These are phyloP conservation scores for Aspidiotus destructor DNA, from an alignment of 2,888 invertebrate genomes.

Conservation along the genomic window DNA sequence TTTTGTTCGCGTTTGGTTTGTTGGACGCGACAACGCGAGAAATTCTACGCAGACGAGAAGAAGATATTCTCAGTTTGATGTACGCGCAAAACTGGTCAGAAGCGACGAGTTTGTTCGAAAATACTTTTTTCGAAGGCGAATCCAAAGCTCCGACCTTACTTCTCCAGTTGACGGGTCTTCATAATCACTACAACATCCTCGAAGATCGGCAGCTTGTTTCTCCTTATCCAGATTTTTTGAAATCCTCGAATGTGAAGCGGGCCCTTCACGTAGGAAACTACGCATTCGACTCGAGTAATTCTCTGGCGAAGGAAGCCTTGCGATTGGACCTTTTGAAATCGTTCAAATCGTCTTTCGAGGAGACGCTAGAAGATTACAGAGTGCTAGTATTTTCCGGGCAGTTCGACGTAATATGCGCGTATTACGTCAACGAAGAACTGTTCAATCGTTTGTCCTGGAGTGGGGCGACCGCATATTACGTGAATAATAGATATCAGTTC, in stretches of 20 bases:
- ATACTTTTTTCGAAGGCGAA: slow-evolving; percentile 33
- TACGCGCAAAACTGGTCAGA: slow-evolving; percentile 38
- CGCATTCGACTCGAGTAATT: slow-evolving; percentile 13
- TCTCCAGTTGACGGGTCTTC: slow-evolving; percentile 34
- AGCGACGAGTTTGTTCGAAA: slow-evolving; percentile 40
- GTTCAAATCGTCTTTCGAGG: slow-evolving; percentile 60
- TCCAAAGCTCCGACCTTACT: slow-evolving; percentile 24
- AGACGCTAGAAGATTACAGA: slow-evolving; percentile 54
- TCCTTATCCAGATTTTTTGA: slow-evolving; percentile 17
- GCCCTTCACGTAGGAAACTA: slow-evolving; percentile 36
- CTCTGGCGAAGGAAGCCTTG: slow-evolving; percentile 57
- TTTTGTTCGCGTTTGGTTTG: slow-evolving; percentile 47
- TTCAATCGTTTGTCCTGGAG: slow-evolving; percentile 53
- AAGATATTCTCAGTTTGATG: slow-evolving; percentile 38
- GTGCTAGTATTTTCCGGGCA: slow-evolving; percentile 82
- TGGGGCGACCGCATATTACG: slow-evolving; percentile 54
- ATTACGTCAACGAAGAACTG: slow-evolving; percentile 43
- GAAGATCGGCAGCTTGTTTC: not conserved
- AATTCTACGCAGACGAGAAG: slow-evolving; percentile 37
- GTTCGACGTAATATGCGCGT: slow-evolving; percentile 83
- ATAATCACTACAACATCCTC: slow-evolving; percentile 35
- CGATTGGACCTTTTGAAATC: slow-evolving; percentile 70
- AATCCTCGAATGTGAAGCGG: slow-evolving; percentile 22
- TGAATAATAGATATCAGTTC: slow-evolving; percentile 58
- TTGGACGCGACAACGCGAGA: slow-evolving; percentile 39